Conservation (phyloP, 2,113 vertebrate species). For the Tretioscincus oriximinensis region DNA sequence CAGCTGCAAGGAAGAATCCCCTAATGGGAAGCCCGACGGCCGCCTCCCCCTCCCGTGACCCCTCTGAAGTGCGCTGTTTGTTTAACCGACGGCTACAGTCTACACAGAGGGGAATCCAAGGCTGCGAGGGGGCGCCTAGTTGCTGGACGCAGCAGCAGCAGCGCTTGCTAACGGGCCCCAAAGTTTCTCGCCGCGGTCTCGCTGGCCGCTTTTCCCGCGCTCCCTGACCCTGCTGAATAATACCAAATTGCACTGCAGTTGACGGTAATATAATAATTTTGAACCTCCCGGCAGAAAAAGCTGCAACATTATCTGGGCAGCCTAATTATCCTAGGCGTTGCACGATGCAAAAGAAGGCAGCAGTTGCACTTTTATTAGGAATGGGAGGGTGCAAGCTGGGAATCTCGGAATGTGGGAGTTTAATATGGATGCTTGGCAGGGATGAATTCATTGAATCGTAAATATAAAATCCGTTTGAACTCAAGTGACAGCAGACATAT, state of each 20-base stretch:
- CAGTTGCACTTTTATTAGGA: not conserved
- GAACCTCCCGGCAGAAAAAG: not conserved
- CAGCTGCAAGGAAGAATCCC: constrained; percentile 50
- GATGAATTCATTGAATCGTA: not conserved
- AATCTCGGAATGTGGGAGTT: not conserved
- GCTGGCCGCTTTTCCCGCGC: not conserved
- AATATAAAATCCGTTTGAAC: not conserved
- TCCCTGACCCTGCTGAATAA: not conserved
- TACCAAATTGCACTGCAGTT: not conserved
- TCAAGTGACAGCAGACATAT: not conserved
- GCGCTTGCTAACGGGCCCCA: constrained; percentile 21
- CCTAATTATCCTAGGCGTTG: not conserved
- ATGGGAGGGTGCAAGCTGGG: too few species aligned
- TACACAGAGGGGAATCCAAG: constrained; percentile 35
- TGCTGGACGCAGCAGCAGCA: constrained; percentile 14
- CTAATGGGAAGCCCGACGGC: constrained; percentile 53
- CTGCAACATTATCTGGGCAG: too few species aligned
- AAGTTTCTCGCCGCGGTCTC: not conserved
- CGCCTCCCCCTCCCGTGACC: constrained; percentile 25
- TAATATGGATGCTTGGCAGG: not conserved
- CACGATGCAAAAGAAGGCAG: not conserved
- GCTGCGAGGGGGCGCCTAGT: constrained; percentile 31
- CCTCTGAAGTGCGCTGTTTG: constrained; percentile 51
- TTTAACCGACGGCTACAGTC: constrained; percentile 64
- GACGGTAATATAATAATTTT: not conserved